Evolutionary conservation across 2,797 vertebrate genomes (phyloP), one percentile per base, ranked within the genome.

Genomic region (Myotis pilosus): DNA sequence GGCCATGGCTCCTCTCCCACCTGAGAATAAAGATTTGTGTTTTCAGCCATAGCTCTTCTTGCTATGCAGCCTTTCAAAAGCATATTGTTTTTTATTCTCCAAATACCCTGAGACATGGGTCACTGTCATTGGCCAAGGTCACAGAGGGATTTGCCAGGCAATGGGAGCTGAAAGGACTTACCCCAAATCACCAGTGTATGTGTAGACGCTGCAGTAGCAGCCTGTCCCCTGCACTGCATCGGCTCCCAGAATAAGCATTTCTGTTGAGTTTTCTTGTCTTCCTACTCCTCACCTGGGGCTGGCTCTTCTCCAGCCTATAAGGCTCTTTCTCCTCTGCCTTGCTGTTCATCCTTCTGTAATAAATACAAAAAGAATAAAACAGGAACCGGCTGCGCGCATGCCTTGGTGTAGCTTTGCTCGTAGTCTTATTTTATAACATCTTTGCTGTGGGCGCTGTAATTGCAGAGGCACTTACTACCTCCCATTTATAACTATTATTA

Each of bases 401-500:
- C 62, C 79, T 69, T 47, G 13, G 44, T 30, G 89, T 1, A 10
- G 44, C 66, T 89, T 60, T 68, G 55, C 28, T 9, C 55, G 30
- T 22, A 8, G n/a, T 11, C 80, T 53, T 66, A 28, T 41, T 92
- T 93, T 49, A 74, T 74, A 87, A 89, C 72, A 17, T 44, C 76
- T 94, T 60, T 81, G 60, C 84, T 82, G 78, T 19, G 41, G 88
- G 87, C 49, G 0, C 82, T 88, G 47, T 91, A 44, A 86, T 55
- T 71, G 92, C 64, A 91, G 86, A 94, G 72, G n/a, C 53, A 17
- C 85, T 85, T 51, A 60, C 66, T 3, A 1, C 53, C 11, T 81
- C 84, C 95, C 17, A 90, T 90, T 92, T 88, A 71, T 94, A 92
- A 96, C 92, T 82, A 75, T 95, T 96, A 97, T 93, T 95, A 88